Evolutionary conservation across 2,888 invertebrate genomes (phyloP), one percentile per base, ranked within the genome.

Genomic region (Mystacides longicornis): DNA sequence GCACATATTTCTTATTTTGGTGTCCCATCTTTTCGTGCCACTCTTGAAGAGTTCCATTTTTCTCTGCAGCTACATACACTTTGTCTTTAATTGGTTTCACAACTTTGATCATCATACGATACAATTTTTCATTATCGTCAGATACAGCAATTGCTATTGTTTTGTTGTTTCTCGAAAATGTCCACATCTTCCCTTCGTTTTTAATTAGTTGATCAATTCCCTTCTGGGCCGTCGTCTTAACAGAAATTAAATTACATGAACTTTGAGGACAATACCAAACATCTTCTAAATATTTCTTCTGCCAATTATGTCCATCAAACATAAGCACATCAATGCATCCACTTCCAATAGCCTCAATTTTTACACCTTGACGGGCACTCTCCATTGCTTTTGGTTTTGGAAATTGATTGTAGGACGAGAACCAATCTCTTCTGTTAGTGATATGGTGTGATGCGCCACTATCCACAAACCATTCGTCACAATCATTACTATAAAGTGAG

Each of bases 371-470:
- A 45, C 45, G 45, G 3, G 45, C 45, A 45, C 19, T 45, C 21
- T 7, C 20, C 45, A 45, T 45, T 7, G 19, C 4, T 45, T 45
- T 45, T 7, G 45, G 45, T 19, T 20, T 45, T 7, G 18, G 3
- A 21, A 45, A 45, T 7, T 45, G 4, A 3, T 45, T 19, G 20
- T 7, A 45, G 3, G 21, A 45, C 20, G 45, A 7, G 20, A 7
- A 45, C 45, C 45, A 45, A 21, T 45, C 45, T 45, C 45, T 3
- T 45, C 45, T 45, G 20, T 45, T 45, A 20, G 45, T 45, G 4
- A 45, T 45, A 21, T 45, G 45, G n/a, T n/a, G n/a, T n/a, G n/a
- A n/a, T n/a, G n/a, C n/a, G 20, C 45, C 45, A 45, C 45, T 45
- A 16, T 45, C 45, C 2, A 45, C 45, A 45, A 19, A 45, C 21